Evolutionary conservation across 2,113 vertebrate species (phyloP).

Genomic region (Lota lota): DNA sequence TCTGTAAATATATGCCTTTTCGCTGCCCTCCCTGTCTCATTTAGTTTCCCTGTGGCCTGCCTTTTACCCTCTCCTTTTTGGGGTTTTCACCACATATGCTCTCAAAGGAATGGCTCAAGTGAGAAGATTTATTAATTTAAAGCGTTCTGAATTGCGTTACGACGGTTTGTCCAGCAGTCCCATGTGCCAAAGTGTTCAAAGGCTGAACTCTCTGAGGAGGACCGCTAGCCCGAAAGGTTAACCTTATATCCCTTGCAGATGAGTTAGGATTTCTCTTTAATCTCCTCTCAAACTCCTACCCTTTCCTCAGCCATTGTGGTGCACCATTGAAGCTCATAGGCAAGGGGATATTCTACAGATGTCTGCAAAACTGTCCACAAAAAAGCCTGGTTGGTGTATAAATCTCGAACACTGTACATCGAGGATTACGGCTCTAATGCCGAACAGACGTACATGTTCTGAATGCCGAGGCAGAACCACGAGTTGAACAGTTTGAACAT

Average conservation of each 20-base stretch:
- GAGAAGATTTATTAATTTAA: slow-evolving; percentile 71
- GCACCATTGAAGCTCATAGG: slow-evolving; percentile 34
- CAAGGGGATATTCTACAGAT: slow-evolving; percentile 36
- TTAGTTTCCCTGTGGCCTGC: slow-evolving; percentile 37
- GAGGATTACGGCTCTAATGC: not conserved
- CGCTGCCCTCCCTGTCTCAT: slow-evolving; percentile 32
- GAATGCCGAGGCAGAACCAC: slow-evolving; percentile 13
- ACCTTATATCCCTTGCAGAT: slow-evolving; percentile 64
- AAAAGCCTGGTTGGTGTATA: slow-evolving; percentile 10
- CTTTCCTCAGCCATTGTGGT: slow-evolving; percentile 33
- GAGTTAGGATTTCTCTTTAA: slow-evolving; percentile 63
- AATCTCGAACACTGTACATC: slow-evolving; percentile 6
- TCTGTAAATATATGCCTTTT: slow-evolving; percentile 16
- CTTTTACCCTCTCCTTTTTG: slow-evolving; percentile 44
- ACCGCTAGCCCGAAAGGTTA: slow-evolving; percentile 60
- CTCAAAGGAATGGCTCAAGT: slow-evolving; percentile 62
- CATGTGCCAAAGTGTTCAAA: slow-evolving; percentile 66
- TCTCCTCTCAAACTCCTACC: slow-evolving; percentile 48
- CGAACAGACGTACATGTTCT: not conserved
- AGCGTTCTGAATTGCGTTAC: slow-evolving; percentile 68
- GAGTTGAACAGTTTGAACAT: slow-evolving; percentile 11
- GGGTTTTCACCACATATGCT: slow-evolving; percentile 41
- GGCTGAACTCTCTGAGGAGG: slow-evolving; percentile 46
- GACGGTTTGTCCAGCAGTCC: slow-evolving; percentile 51
- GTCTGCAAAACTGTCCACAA: slow-evolving; percentile 32